These are phyloP conservation scores for Tetragnatha montana DNA, from an alignment of 2,888 invertebrate species.

Conservation along the genomic window DNA sequence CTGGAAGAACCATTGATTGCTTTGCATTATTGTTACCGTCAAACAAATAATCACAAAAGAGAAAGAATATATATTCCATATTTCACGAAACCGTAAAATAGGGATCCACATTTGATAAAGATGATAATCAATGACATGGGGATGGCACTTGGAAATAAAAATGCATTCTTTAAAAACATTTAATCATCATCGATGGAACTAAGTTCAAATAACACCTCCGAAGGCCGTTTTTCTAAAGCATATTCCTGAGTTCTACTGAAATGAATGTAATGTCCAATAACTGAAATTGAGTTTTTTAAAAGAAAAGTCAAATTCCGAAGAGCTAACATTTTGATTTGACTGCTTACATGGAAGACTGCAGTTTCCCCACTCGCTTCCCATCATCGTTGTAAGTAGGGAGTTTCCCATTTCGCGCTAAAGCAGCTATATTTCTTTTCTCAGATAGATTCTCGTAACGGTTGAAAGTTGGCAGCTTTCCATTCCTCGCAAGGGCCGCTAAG, in stretches of 20 bases:
- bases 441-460: not conserved
- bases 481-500: constrained; percentile 23
- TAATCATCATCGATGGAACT: too few relatives aligned
- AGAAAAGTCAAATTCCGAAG: not conserved
- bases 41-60: constrained; percentile 6
- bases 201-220: too few relatives aligned
- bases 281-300: not conserved
- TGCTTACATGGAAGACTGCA: constrained; percentile 6
- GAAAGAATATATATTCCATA: too few relatives aligned
- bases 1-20: constrained; percentile 21
- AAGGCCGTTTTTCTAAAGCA: too few relatives aligned
- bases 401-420: constrained; percentile 46
- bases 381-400: not conserved
- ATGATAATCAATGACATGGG: not conserved
- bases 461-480: constrained; percentile 28
- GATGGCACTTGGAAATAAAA: not conserved
- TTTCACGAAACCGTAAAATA: not conserved
- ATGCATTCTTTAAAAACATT: not conserved
- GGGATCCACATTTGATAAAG: not conserved
- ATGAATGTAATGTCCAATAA: too few relatives aligned
- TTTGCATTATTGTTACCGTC: constrained; percentile 25
- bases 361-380: constrained; percentile 1
- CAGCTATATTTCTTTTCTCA: constrained; percentile 40
- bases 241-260: too few relatives aligned
- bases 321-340: not conserved